These are phyloP conservation scores for Apotomis betuletana DNA, from an alignment of 2,888 invertebrate genomes.

Conservation along the genomic window DNA sequence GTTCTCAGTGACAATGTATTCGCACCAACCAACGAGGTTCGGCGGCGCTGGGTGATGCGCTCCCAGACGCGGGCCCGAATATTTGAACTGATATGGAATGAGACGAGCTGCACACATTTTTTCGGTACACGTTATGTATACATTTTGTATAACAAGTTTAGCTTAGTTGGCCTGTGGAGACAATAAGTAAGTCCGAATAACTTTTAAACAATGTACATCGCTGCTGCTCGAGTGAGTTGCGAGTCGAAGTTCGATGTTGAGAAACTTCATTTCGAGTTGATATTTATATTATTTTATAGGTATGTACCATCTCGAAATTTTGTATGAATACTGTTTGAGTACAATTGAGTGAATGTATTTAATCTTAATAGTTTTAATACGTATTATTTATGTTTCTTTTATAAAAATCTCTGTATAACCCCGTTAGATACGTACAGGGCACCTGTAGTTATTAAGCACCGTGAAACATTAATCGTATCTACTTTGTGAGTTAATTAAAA, in stretches of 20 bases:
- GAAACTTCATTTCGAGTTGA: slow-evolving; percentile 34
- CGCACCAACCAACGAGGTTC: too few species aligned
- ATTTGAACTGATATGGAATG: too few species aligned
- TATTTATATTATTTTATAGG: slow-evolving; percentile 65
- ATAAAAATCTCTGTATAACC: slow-evolving; percentile 65
- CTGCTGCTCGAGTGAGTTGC: slow-evolving; percentile 5
- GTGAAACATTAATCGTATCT: slow-evolving; percentile 68
- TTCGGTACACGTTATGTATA: too few species aligned
- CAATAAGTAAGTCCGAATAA: slow-evolving; percentile 7
- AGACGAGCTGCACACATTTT: too few species aligned
- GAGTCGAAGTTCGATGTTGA: slow-evolving; percentile 5
- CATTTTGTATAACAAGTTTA: background rate
- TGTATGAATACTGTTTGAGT: slow-evolving; percentile 67
- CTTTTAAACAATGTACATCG: slow-evolving; percentile 39
- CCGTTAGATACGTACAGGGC: slow-evolving; percentile 61
- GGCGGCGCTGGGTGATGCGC: too few species aligned
- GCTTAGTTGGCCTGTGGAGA: slow-evolving; percentile 1
- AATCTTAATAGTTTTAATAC: slow-evolving; percentile 76
- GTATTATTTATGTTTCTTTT: slow-evolving; percentile 56
- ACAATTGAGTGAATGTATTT: slow-evolving; percentile 78
- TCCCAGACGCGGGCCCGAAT: too few species aligned
- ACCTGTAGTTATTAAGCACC: slow-evolving; percentile 67
- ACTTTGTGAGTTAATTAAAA: slow-evolving; percentile 80
- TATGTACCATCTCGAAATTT: slow-evolving; percentile 60
- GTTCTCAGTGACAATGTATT: too few species aligned